phyloP scores from a whole-genome alignment of 2,888 invertebrate species.

The Stenurella melanura region DNA sequence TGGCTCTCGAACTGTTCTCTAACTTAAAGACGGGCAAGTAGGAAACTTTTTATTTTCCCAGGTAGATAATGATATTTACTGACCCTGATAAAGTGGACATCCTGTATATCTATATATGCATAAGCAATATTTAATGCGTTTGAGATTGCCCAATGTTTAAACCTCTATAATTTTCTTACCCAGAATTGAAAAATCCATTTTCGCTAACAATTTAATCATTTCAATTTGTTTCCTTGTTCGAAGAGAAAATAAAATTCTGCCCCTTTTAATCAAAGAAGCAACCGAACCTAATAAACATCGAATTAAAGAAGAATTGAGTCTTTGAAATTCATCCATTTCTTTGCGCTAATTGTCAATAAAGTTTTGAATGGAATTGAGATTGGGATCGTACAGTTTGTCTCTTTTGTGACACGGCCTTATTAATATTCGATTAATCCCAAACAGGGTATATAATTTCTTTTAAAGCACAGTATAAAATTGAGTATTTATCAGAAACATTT shows the following conservation, averaged over 20 bases:
- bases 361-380: slow-evolving; percentile 47
- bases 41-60: too few relatives aligned
- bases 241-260: slow-evolving; percentile 63
- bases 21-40: too few relatives aligned
- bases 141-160: not conserved
- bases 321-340: slow-evolving; percentile 64
- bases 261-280: slow-evolving; percentile 67
- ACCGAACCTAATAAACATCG: slow-evolving; percentile 67
- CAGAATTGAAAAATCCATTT: not conserved
- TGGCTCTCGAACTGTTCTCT: too few relatives aligned
- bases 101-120: not conserved
- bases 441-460: not conserved
- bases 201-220: slow-evolving; percentile 31
- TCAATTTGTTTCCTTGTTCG: slow-evolving; percentile 54
- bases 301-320: slow-evolving; percentile 65
- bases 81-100: too few relatives aligned
- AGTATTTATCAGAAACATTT: too few relatives aligned
- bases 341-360: slow-evolving; percentile 63
- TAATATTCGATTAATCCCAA: not conserved
- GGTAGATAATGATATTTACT: too few relatives aligned
- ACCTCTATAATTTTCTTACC: not conserved
- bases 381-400: slow-evolving; percentile 50
- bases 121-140: not conserved
- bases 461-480: not conserved
- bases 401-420: slow-evolving; percentile 14